Evolutionary conservation across 2,797 vertebrate species (phyloP).

Genomic region (Lerista edwardsae): DNA sequence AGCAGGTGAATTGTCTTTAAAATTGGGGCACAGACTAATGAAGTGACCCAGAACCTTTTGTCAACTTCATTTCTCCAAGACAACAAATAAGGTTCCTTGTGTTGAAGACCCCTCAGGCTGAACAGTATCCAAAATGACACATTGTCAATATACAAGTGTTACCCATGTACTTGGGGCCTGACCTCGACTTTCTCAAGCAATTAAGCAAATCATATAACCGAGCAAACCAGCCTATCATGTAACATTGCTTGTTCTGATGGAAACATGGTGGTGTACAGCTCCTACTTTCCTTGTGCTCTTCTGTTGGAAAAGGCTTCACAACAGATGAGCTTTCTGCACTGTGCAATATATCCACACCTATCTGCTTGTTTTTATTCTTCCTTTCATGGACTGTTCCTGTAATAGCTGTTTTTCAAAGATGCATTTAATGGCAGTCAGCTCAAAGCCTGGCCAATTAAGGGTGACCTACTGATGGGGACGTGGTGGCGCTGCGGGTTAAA

Average conservation of each 20-base stretch:
- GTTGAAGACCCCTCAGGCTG: background rate
- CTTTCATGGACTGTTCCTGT: background rate
- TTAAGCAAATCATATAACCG: background rate
- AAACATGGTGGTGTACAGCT: background rate
- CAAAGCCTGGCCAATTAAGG: background rate
- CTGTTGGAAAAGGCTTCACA: background rate
- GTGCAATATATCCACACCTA: background rate
- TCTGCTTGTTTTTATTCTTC: background rate
- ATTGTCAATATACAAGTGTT: background rate
- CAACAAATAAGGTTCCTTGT: background rate
- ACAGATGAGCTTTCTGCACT: background rate
- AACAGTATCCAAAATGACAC: background rate
- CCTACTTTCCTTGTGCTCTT: conserved; percentile 5
- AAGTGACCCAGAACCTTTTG: background rate
- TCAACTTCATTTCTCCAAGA: background rate
- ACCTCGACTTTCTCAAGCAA: background rate
- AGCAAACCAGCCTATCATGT: background rate
- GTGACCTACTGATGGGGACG: background rate
- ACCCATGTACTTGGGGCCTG: background rate
- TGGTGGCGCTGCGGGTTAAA: too few species aligned
- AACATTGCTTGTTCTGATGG: background rate
- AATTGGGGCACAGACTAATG: conserved; percentile 9
- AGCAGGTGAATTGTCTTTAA: background rate
- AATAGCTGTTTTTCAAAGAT: fast-evolving
- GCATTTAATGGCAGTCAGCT: background rate